These are phyloP conservation scores for Stegostoma tigrinum DNA, from an alignment of 2,113 vertebrate genomes.

Conservation along the genomic window DNA sequence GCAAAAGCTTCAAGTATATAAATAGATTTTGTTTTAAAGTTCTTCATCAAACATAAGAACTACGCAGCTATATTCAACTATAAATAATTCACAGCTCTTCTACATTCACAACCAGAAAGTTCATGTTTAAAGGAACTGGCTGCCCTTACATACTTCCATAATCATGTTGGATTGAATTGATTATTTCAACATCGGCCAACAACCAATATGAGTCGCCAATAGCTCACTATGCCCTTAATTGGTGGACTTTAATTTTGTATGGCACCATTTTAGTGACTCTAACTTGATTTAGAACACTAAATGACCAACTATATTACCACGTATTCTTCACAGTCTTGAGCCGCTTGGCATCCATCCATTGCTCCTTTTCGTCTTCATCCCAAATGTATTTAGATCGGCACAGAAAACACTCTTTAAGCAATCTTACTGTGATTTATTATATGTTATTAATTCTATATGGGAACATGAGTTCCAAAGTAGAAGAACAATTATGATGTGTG, in stretches of 20 bases:
- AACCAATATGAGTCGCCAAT: background rate
- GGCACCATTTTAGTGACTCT: background rate
- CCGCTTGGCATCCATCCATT: too few species aligned
- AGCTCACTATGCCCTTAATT: background rate
- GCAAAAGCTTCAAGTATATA: conserved; percentile 15
- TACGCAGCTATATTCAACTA: background rate
- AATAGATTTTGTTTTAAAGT: background rate
- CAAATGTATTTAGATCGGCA: background rate
- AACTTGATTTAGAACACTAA: background rate
- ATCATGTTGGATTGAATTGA: background rate
- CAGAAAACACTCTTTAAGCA: background rate
- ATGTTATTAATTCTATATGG: too few species aligned
- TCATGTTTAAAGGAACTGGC: background rate
- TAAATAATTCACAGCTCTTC: background rate
- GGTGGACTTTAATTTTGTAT: background rate
- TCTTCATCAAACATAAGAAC: background rate
- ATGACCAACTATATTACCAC: background rate
- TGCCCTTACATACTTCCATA: background rate
- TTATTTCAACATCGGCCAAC: background rate
- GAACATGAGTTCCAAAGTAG: too few species aligned
- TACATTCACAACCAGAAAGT: background rate
- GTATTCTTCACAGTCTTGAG: background rate
- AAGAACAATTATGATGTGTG: too few species aligned
- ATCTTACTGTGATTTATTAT: too few species aligned
- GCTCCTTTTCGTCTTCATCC: background rate